Conservation (phyloP, 2,113 vertebrate species). For the Zeus faber region DNA sequence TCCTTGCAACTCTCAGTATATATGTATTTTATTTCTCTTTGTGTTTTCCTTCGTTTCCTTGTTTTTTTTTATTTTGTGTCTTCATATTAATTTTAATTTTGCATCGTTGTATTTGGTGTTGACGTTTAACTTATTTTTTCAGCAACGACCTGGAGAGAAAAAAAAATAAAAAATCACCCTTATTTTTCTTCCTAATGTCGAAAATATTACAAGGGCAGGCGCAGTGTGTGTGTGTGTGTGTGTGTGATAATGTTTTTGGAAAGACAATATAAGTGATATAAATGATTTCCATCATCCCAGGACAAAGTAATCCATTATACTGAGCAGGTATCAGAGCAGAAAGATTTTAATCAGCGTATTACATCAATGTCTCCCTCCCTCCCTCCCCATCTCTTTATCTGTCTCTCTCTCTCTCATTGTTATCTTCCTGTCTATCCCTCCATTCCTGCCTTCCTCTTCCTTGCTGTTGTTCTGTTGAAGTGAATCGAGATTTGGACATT, state of each 20-base stretch:
- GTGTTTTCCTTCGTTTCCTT: background rate
- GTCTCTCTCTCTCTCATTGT: background rate
- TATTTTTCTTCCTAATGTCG: background rate
- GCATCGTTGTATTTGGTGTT: background rate
- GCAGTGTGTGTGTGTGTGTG: background rate
- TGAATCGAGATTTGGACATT: no score
- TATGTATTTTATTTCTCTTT: background rate
- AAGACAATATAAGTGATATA: background rate
- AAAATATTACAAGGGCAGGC: background rate
- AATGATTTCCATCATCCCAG: conserved; percentile 2
- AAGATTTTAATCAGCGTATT: conserved; percentile 6
- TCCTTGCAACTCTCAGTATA: no score
- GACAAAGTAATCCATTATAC: conserved; percentile 13
- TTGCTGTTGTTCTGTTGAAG: background rate
- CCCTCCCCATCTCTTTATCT: background rate
- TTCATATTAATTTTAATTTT: background rate
- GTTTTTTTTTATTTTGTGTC: background rate
- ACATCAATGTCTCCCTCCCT: background rate
- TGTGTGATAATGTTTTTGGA: conserved; percentile 4
- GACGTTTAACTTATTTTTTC: background rate
- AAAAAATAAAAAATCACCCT: background rate
- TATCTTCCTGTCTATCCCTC: background rate
- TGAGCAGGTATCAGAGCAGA: conserved; percentile 10
- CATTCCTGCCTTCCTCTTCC: no score
- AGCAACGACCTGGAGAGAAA: background rate